Conservation (phyloP, 2,113 vertebrate species). For the Aspiorhynchus laticeps region DNA sequence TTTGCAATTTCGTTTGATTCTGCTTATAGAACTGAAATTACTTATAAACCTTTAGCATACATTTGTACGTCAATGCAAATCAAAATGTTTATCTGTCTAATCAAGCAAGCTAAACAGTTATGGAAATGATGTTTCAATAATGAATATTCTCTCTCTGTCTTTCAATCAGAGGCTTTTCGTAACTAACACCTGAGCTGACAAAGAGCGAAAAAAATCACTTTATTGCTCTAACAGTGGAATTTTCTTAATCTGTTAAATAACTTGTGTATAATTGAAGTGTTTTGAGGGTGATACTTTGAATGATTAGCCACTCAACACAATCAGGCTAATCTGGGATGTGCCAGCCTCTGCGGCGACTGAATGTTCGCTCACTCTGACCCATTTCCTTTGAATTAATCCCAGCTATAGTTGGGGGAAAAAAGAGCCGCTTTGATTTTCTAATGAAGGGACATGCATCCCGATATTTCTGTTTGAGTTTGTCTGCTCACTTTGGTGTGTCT, state of each 20-base stretch:
- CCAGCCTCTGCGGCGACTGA: conserved; percentile 50
- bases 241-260: conserved; percentile 17
- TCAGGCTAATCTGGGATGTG: conserved; percentile 65
- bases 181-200: neutral
- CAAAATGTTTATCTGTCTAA: neutral
- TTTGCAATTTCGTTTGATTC: neutral
- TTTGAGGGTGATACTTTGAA: conserved; percentile 34
- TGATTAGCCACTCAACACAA: conserved; percentile 59
- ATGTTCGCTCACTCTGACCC: conserved; percentile 42
- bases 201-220: neutral
- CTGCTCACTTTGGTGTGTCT: conserved; percentile 63
- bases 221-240: neutral
- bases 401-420: conserved; percentile 61
- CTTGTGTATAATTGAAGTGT: conserved; percentile 11
- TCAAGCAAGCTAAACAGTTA: neutral
- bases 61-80: neutral
- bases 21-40: neutral
- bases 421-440: conserved; percentile 71
- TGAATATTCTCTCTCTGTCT: neutral
- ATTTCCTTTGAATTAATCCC: conserved; percentile 69
- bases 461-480: conserved; percentile 71
- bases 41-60: neutral
- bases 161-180: neutral
- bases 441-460: conserved; percentile 75
- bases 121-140: neutral